phyloP scores from a whole-genome alignment of 1,140 invertebrate genomes.

The Cydia strobilella region DNA sequence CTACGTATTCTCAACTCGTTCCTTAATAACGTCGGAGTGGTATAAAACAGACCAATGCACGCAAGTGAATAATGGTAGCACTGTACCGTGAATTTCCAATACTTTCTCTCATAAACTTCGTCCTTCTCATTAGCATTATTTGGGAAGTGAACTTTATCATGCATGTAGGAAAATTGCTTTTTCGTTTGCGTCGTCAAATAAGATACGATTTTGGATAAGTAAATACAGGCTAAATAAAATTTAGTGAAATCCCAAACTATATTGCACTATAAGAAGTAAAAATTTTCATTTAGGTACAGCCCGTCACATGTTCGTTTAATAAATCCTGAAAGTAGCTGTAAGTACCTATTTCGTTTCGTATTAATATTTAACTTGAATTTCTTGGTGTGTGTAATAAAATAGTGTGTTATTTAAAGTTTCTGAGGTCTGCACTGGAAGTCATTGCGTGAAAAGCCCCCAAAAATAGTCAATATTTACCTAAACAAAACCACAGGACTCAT shows the following conservation, averaged over 20 bases:
- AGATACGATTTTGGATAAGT: neutral
- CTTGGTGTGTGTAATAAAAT: neutral
- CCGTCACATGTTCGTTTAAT: neutral
- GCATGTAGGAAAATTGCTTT: neutral
- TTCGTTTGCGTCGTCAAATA: neutral
- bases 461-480: too few species aligned
- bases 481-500: too few species aligned
- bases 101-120: neutral
- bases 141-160: neutral
- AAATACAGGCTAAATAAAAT: neutral
- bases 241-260: neutral
- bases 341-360: neutral
- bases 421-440: too few species aligned
- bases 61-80: neutral
- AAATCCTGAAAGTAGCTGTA: neutral
- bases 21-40: neutral
- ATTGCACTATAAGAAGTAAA: conserved; percentile 6
- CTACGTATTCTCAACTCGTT: neutral
- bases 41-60: neutral
- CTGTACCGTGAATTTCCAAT: neutral
- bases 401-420: too few species aligned
- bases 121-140: neutral
- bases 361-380: neutral
- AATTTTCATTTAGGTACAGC: neutral
- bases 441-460: too few species aligned